These are phyloP conservation scores for Scaptomyza reducta DNA, from an alignment of 2,888 invertebrate species.

Conservation along the genomic window DNA sequence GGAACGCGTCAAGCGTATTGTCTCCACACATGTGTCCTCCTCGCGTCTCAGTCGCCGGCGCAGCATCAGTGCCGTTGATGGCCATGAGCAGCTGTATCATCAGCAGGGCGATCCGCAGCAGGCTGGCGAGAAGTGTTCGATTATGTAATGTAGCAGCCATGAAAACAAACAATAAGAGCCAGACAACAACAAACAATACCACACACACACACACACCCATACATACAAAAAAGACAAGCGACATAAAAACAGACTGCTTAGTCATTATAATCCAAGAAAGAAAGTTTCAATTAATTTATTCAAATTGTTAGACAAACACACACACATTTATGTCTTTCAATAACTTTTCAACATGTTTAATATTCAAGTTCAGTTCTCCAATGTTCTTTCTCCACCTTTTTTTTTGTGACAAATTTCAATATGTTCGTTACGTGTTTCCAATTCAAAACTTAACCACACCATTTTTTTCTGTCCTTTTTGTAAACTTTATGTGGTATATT, in stretches of 20 bases:
- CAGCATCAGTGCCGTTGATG: slow-evolving; percentile 76
- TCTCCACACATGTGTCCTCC: slow-evolving; percentile 87
- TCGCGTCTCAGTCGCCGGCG: slow-evolving; percentile 69
- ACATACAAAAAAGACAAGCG: background rate
- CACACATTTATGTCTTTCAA: slow-evolving; percentile 33
- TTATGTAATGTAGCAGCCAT: slow-evolving; percentile 74
- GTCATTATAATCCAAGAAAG: slow-evolving; percentile 15
- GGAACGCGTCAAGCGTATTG: slow-evolving; percentile 87
- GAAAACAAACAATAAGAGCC: slow-evolving; percentile 9
- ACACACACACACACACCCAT: slow-evolving; percentile 17
- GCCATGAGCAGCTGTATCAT: slow-evolving; percentile 83
- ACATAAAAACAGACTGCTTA: slow-evolving; percentile 17
- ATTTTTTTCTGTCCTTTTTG: slow-evolving; percentile 34
- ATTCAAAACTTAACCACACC: slow-evolving; percentile 14
- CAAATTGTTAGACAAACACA: slow-evolving; percentile 28
- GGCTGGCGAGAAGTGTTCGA: slow-evolving; percentile 81
- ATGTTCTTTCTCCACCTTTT: slow-evolving; percentile 6
- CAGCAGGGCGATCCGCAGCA: slow-evolving; percentile 83
- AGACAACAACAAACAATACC: slow-evolving; percentile 15
- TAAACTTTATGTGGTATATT: slow-evolving; percentile 69
- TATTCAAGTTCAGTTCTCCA: slow-evolving; percentile 20
- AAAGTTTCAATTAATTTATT: slow-evolving; percentile 47
- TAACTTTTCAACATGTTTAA: slow-evolving; percentile 38
- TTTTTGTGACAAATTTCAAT: slow-evolving; percentile 39
- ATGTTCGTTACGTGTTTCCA: slow-evolving; percentile 48